Conservation (phyloP, 2,797 vertebrate species). For the Mionectes olivaceus region DNA sequence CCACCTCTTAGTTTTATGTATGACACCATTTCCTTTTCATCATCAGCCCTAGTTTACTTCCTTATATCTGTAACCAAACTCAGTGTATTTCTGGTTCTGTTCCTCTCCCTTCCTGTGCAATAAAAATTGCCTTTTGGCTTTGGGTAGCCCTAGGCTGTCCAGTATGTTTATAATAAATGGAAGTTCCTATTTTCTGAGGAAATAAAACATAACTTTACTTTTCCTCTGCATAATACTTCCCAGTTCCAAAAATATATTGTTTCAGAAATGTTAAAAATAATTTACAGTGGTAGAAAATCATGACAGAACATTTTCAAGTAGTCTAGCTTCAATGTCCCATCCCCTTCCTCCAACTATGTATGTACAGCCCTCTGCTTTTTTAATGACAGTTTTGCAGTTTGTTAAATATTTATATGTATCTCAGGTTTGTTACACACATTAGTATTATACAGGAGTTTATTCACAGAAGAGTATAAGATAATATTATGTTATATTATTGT, state of each 20-base stretch:
- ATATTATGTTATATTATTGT: background rate
- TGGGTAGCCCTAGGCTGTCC: background rate
- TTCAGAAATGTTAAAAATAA: background rate
- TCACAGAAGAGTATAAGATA: background rate
- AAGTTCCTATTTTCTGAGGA: background rate
- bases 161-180: background rate
- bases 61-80: background rate
- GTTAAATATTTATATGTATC: background rate
- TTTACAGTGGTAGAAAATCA: background rate
- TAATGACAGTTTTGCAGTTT: background rate
- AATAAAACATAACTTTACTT: background rate
- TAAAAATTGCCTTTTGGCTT: background rate
- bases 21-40: background rate
- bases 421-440: background rate
- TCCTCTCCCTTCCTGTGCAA: background rate
- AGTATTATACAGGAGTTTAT: background rate
- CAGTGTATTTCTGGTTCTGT: background rate
- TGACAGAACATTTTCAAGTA: background rate
- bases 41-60: background rate
- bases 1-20: background rate
- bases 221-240: background rate
- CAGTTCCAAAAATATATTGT: background rate
- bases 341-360: background rate
- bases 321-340: background rate
- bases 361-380: background rate